Evolutionary conservation across 2,888 invertebrate species (phyloP), one percentile per base, ranked within the genome.

Genomic region (Cabera pusaria): DNA sequence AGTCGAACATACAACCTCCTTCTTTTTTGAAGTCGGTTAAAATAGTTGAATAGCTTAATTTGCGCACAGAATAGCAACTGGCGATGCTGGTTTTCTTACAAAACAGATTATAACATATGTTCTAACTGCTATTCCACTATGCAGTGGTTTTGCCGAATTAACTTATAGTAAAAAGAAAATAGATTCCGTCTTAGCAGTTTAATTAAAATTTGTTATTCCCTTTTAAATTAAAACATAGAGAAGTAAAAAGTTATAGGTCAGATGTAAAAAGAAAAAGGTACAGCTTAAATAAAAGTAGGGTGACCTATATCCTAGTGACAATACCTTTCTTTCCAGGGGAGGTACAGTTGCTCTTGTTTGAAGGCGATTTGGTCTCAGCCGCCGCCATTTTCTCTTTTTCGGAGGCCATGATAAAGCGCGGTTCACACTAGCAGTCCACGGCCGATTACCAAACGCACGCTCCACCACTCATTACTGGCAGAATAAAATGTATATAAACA

Each of bases 241-340:
- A 19, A 5, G 6, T 7, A 20, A 4, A 18, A 7, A 25, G 3
- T 4, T 6, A 4, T 3, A 8, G n/a, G 26, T 1, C 6, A 3
- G 7, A 6, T 6, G 9, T n/a, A 8, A 24, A 12, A 24, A 17
- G 11, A 14, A 9, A 17, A 16, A 31, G 10, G 16, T 24, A 19
- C 10, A 23, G 14, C 20, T 8, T 16, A n/a, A 8, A n/a, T n/a
- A n/a, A n/a, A n/a, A n/a, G n/a, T n/a, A 17, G 14, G 11, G 26
- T 19, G 22, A 32, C 24, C 32, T 43, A 37, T 25, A 28, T 43
- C 29, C 24, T 32, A 33, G 52, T 51, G 21, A 33, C 20, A 23
- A 67, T 81, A 90, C 90, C 90, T 87, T 89, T 89, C 63, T 89
- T 90, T 49, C 81, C 87, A 7, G 88, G 89, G 42, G 90, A 87